These are phyloP conservation scores for Halisarca cf. caerulea DNA, from an alignment of 37 sponge, comb jelly and placozoan species.

Conservation along the genomic window DNA sequence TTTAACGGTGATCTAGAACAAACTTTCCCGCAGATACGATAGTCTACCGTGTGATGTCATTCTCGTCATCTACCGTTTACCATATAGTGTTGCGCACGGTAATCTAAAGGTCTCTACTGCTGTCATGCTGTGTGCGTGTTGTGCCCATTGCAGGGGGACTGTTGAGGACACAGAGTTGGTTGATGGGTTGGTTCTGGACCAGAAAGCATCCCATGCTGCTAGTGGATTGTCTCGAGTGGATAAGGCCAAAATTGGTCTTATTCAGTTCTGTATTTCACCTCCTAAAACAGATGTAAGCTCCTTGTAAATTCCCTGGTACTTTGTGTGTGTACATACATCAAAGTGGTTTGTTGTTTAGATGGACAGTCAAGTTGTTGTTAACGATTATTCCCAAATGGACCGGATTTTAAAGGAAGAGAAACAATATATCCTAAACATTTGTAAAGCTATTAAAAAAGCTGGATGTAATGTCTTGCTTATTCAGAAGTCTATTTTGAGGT, in stretches of 20 bases:
- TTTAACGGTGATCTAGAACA: too few relatives aligned
- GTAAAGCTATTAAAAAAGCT: conserved; percentile 99
- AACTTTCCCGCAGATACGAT: too few relatives aligned
- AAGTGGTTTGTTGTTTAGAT: conserved; percentile 61
- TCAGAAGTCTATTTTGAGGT: conserved; percentile 98
- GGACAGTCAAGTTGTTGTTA: conserved; percentile 98
- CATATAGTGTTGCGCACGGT: too few relatives aligned
- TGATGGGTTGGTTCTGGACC: conserved; percentile 97
- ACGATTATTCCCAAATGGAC: conserved; percentile 99
- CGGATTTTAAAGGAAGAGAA: conserved; percentile 94
- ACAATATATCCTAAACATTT: conserved; percentile 97
- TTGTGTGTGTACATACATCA: too few relatives aligned
- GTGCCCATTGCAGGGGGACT: conserved; percentile 76
- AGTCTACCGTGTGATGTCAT: too few relatives aligned
- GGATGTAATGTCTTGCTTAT: conserved; percentile 98
- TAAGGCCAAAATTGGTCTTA: conserved; percentile 98
- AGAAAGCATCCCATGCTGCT: conserved; percentile 88
- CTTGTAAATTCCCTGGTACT: neutral
- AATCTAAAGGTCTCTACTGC: neutral
- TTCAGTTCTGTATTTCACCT: conserved; percentile 98
- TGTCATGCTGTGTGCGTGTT: neutral
- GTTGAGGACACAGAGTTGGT: conserved; percentile 99
- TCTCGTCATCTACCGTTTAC: too few relatives aligned
- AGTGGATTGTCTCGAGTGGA: conserved; percentile 89
- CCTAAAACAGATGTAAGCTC: conserved; percentile 95